These are phyloP conservation scores for Archocentrus centrarchus DNA, from an alignment of 2,113 vertebrate species.

Conservation along the genomic window DNA sequence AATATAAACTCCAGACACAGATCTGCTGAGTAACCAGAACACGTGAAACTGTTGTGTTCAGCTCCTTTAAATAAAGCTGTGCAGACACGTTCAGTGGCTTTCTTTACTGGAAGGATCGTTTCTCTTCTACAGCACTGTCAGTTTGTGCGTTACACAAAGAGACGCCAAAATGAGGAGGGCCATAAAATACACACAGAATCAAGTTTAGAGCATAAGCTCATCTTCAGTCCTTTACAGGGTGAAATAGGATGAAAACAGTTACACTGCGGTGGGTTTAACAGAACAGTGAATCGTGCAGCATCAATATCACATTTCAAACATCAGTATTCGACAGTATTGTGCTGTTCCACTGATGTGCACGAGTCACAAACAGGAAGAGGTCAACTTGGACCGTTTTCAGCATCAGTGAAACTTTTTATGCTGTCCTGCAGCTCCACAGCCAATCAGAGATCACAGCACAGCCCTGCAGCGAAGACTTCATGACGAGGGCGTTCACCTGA, in stretches of 20 bases:
- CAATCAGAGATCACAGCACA: no score
- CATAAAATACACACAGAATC: background rate
- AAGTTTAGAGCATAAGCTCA: background rate
- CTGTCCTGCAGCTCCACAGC: background rate
- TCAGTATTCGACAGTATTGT: background rate
- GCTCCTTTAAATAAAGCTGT: background rate
- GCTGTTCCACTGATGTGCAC: background rate
- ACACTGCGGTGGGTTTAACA: no score
- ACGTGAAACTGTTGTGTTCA: background rate
- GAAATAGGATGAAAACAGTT: no score
- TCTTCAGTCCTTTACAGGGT: background rate
- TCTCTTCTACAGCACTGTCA: background rate
- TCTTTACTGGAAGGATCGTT: background rate
- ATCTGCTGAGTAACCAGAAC: background rate
- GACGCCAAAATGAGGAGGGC: background rate
- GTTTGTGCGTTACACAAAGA: background rate
- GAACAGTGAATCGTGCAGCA: background rate
- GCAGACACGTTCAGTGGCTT: background rate
- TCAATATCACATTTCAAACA: background rate
- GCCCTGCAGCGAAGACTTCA: background rate
- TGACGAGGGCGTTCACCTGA: background rate
- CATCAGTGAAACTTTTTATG: background rate
- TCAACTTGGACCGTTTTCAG: background rate
- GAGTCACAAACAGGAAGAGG: no score
- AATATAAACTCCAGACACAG: background rate